Conservation (phyloP, 2,797 vertebrate genomes). For the Gallinago nigripennis region DNA sequence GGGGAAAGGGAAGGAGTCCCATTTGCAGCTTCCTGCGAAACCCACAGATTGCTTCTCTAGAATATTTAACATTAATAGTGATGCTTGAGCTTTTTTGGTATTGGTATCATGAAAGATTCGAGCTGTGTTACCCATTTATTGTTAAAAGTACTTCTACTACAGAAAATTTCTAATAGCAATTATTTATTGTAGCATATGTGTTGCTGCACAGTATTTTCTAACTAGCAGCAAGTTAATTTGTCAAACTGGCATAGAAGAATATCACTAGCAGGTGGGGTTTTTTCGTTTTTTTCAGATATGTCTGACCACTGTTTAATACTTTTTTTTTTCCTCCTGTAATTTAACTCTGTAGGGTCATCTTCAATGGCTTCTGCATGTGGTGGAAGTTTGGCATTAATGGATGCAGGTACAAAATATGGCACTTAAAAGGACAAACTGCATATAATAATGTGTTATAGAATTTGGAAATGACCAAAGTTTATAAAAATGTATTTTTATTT, state of each 20-base stretch:
- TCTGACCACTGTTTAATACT: not conserved
- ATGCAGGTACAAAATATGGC: constrained; percentile 85
- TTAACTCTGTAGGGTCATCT: constrained; percentile 86
- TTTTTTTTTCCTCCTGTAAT: not conserved
- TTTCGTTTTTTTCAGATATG: not conserved
- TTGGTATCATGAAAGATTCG: not conserved
- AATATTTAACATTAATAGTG: not conserved
- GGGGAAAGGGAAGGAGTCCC: not conserved
- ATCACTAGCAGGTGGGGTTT: not conserved
- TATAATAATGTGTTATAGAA: not conserved
- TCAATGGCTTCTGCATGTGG: constrained; percentile 97
- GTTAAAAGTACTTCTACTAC: not conserved
- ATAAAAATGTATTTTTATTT: not conserved
- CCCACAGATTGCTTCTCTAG: not conserved
- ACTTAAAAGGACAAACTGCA: accelerated
- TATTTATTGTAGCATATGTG: not conserved
- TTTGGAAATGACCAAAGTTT: not conserved
- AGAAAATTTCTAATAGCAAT: not conserved
- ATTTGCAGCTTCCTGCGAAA: not conserved
- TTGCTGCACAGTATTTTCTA: not conserved
- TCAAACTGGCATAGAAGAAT: not conserved
- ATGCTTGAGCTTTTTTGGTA: not conserved
- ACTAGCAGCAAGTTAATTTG: not conserved
- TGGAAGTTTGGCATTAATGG: constrained; percentile 96
- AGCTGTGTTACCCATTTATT: not conserved